phyloP scores from a whole-genome alignment of 1,140 invertebrate species.

The Tetraneura akinire region DNA sequence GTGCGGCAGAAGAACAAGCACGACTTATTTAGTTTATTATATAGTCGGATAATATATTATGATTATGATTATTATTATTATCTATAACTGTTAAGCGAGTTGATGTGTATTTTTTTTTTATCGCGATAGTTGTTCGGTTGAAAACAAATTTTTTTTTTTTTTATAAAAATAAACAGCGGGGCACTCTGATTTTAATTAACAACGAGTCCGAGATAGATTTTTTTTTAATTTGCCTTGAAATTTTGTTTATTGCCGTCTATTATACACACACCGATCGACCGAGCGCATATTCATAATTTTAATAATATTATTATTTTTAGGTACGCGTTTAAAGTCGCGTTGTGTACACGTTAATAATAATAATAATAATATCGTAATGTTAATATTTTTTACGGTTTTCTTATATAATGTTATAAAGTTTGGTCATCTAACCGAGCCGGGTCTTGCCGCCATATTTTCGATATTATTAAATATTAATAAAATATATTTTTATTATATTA shows the following conservation, averaged over 20 bases:
- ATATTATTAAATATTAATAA: too few relatives aligned
- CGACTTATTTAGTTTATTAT: neutral
- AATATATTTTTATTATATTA: neutral
- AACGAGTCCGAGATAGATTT: neutral
- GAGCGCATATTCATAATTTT: too few relatives aligned
- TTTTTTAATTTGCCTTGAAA: neutral
- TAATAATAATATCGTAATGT: too few relatives aligned
- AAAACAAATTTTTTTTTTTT: neutral
- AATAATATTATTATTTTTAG: too few relatives aligned
- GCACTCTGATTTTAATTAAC: conserved; percentile 38
- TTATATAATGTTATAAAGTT: too few relatives aligned
- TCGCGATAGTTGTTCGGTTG: neutral
- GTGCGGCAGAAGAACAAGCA: neutral
- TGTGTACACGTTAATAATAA: too few relatives aligned
- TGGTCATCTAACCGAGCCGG: too few relatives aligned
- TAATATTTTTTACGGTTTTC: too few relatives aligned
- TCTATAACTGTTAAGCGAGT: neutral
- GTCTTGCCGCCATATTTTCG: too few relatives aligned
- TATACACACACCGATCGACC: neutral
- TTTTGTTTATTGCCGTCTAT: conserved; percentile 9
- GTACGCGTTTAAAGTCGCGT: too few relatives aligned
- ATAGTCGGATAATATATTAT: too few relatives aligned
- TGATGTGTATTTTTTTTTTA: neutral
- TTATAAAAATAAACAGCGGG: conserved; percentile 24
- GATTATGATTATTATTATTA: too few relatives aligned